These are phyloP conservation scores for Galbula dea DNA, from an alignment of 2,113 vertebrate species.

Conservation along the genomic window DNA sequence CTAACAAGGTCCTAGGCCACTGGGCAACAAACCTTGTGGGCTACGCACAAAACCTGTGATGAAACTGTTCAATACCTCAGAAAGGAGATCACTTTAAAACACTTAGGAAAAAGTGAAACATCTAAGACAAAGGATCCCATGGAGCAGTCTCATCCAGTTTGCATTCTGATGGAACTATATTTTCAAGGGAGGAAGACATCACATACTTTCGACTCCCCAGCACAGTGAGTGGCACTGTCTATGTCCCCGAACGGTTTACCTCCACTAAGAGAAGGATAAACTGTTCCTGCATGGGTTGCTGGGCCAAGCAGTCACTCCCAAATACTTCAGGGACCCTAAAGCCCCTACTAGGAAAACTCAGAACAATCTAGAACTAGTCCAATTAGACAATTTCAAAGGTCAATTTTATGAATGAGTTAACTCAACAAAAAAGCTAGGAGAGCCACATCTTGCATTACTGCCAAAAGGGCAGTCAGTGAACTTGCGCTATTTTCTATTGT, in stretches of 20 bases:
- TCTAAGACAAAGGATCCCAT: not conserved
- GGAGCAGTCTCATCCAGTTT: not conserved
- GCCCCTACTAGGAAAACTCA: not conserved
- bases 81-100: not conserved
- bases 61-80: not conserved
- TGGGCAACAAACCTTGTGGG: not conserved
- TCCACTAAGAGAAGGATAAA: not conserved
- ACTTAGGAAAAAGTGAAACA: not conserved
- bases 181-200: not conserved
- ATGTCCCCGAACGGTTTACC: not conserved
- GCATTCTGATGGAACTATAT: not conserved
- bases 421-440: not conserved
- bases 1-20: rapidly evolving
- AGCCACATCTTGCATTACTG: not conserved
- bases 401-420: not conserved
- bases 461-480: not conserved
- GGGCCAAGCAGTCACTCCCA: not conserved
- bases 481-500: not conserved
- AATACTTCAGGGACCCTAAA: not conserved
- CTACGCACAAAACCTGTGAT: not conserved
- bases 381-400: not conserved
- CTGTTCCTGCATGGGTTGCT: not conserved
- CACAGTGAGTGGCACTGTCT: not conserved
- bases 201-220: not conserved
- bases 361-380: not conserved